Percentiles rank a stretch among this genome's conserved stretches.
phyloP scores from a whole-genome alignment of 2,113 vertebrate genomes.

The Eidolon helvum region DNA sequence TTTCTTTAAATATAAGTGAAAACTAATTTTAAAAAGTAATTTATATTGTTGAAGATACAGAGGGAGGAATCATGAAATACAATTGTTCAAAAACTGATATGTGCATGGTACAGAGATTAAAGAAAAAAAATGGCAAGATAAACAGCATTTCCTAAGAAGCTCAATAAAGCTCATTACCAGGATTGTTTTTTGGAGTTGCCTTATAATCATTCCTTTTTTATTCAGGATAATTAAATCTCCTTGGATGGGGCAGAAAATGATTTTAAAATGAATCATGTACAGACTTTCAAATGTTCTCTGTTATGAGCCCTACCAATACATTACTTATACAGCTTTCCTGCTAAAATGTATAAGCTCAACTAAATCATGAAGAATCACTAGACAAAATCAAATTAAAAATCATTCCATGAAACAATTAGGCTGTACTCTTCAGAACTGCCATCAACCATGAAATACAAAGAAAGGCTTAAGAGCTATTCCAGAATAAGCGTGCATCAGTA shows the following conservation, averaged over 20 bases:
- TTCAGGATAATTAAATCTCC: neutral
- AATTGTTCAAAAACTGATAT: neutral
- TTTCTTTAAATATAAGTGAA: neutral
- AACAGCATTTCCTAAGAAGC: neutral
- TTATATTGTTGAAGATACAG: neutral
- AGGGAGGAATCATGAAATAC: neutral
- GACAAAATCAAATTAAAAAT: neutral
- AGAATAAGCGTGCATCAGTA: slow-evolving; percentile 67
- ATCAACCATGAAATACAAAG: neutral
- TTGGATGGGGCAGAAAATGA: neutral
- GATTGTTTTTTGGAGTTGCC: neutral
- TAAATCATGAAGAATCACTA: neutral
- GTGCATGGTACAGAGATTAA: neutral
- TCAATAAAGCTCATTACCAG: neutral
- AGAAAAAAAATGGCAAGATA: neutral
- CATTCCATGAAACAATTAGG: neutral
- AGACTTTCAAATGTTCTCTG: neutral
- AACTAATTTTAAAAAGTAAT: slow-evolving; percentile 25
- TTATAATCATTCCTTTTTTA: slow-evolving; percentile 12
- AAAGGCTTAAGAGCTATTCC: neutral
- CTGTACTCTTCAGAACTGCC: neutral
- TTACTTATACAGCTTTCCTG: neutral
- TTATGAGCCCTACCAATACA: neutral
- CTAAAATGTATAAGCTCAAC: neutral
- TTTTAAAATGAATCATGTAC: neutral